Evolutionary conservation across 92 coral and sea anemone genomes (phyloP), one percentile per base, ranked within the genome.

Genomic region (Zoanthus solanderi): DNA sequence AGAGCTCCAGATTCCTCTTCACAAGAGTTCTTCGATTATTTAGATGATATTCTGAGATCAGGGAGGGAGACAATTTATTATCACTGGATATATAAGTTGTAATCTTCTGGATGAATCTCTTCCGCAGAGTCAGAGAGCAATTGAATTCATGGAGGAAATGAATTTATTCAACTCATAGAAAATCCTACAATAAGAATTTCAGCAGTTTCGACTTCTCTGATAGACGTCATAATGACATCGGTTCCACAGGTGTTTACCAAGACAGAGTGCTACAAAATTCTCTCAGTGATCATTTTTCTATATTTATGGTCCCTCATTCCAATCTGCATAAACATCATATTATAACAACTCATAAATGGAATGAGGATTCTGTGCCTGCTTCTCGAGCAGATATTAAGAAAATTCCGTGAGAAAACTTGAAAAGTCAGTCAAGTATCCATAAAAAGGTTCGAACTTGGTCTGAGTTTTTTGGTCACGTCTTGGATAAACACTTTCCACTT

Each of bases 251-350:
- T 83, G 16, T 85, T 71, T 58, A 47, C 69, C 31, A 30, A 47
- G 37, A 74, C 88, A n/a, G 89, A 4, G 87, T 85, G 66, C 31
- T 71, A 15, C 68, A 66, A 37, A 85, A 50, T 46, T 18, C 66
- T 14, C 66, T 85, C 16, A 74, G 84, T 75, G 89, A 85, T 72
- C 89, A 85, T 32, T 37, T 31, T 72, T 67, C 84, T 48, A 69
- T 85, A 69, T 85, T 42, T 85, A 66, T 74, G 83, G 89, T 44
- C 10, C 56, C 23, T 23, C 56, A 34, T 74, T 42, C 34, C 83
- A 0, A n/a, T 17, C 63, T 30, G 69, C 61, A 16, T 9, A 69
- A 84, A 47, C 88, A 78, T 31, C 88, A 78, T 31, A 45, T 78
- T 13, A 78, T 78, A 18, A 17, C 84, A 14, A 78, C 84, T 13